Conservation (phyloP, 2,888 invertebrate species). For the Eupithecia pulchellata region DNA sequence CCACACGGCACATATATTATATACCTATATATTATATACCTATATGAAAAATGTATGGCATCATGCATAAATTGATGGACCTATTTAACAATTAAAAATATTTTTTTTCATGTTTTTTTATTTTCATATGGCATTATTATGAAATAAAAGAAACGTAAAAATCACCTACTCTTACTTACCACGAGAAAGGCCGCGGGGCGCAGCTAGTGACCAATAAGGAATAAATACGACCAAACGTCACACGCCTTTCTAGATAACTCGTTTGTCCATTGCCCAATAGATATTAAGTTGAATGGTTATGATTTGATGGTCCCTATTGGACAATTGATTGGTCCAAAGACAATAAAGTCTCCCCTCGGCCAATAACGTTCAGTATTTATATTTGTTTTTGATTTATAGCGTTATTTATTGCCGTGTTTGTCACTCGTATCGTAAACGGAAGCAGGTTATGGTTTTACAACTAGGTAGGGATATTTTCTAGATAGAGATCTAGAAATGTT, state of each 20-base stretch:
- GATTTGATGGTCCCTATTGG: background rate
- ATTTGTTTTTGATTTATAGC: conserved; percentile 22
- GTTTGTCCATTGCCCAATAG: background rate
- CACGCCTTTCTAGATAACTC: background rate
- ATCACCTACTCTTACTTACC: no score
- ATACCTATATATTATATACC: no score
- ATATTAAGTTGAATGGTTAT: conserved; percentile 4
- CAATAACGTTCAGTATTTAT: conserved; percentile 6
- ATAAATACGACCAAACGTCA: background rate
- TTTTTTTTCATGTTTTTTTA: no score
- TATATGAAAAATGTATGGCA: no score
- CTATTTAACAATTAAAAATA: no score
- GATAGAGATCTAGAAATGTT: background rate
- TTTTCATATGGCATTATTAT: no score
- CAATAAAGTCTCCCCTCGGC: conserved; percentile 8
- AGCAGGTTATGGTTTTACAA: conserved; percentile 18
- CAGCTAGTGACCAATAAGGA: no score
- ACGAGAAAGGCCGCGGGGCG: no score
- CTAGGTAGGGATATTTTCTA: conserved; percentile 1
- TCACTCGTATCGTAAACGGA: conserved; percentile 8
- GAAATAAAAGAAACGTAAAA: no score
- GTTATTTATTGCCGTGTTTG: conserved; percentile 16
- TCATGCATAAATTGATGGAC: no score
- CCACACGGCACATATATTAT: no score
- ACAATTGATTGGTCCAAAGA: conserved; percentile 14